Percentiles rank a stretch among this genome's conserved stretches.
phyloP scores from a whole-genome alignment of 2,888 invertebrate genomes.

The Eupithecia subumbrata region DNA sequence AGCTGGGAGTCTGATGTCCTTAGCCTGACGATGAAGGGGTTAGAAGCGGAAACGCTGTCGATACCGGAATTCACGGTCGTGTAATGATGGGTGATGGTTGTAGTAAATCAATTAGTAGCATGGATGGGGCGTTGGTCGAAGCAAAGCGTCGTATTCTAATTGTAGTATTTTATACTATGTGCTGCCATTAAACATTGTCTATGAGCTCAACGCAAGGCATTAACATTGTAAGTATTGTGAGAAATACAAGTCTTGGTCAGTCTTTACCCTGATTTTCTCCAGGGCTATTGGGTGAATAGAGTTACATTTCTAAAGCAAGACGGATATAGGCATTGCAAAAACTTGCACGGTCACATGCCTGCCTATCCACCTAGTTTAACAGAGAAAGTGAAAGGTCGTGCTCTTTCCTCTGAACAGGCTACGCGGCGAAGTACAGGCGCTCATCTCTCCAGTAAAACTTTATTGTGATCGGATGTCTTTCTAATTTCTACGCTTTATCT shows the following conservation, averaged over 20 bases:
- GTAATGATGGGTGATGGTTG: constrained; percentile 23
- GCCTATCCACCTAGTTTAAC: constrained; percentile 50
- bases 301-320: constrained; percentile 39
- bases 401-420: constrained; percentile 53
- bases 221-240: background rate
- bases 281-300: constrained; percentile 20
- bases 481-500: constrained; percentile 45
- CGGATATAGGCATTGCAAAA: constrained; percentile 52
- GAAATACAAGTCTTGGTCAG: background rate
- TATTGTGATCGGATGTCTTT: constrained; percentile 38
- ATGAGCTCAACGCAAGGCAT: background rate
- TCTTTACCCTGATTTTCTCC: constrained; percentile 2
- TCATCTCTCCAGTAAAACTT: constrained; percentile 31
- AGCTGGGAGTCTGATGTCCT: constrained; percentile 12
- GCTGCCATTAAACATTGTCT: background rate
- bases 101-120: background rate
- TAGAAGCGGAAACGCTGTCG: constrained; percentile 26
- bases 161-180: background rate
- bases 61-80: constrained; percentile 29
- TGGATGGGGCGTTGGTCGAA: background rate
- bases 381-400: constrained; percentile 77
- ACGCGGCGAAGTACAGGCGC: constrained; percentile 49
- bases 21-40: background rate
- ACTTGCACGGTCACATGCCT: constrained; percentile 51
- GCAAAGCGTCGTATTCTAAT: background rate